Base-by-base conservation (phyloP, 2,888 invertebrate species). In the Aproaerema taeniolella region DNA sequence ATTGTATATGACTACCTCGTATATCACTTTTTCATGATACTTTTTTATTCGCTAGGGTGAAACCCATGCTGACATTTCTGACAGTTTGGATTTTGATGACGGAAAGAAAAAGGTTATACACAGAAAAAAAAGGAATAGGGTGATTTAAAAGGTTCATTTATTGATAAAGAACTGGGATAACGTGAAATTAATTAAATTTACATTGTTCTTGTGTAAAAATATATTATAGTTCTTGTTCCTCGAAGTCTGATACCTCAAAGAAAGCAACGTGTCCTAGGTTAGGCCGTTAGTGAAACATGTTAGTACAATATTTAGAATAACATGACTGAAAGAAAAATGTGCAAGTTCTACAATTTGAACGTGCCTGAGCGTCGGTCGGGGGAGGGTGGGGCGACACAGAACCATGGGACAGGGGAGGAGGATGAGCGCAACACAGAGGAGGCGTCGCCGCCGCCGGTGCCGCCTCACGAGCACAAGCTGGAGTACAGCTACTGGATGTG, bases 401-500 rank as follows among this genome's bases (percentile, higher is more conserved):
- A 82, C 58, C 75, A 79, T 49, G 63, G 54, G 17, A 66, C 50
- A 40, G 55, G 73, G 42, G 81, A 83, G 15, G 83, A 83, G 14
- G 82, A 85, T n/a, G 77, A 77, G 2, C 65, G 79, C 46, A 69
- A 67, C 41, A 49, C 61, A 13, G 81, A 82, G 5, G 80, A 81
- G 32, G 67, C 74, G 32, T 49, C 64, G 44, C 68, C 80, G 40
- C 82, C 79, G 17, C 66, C 67, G 45, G 93, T 95, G 67, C 93
- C 92, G 43, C 91, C 93, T 47, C 92, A 93, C 53, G 96, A 98
- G 81, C 97, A 98, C 78, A 93, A 93, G 74, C 88, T 98, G 61
- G 97, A 98, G 78, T 96, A 95, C 85, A 92, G 93, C 52, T 98
- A 98, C 78, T 96, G 96, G 82, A 89, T 98, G 74, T 98, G 98